Evolutionary conservation across 2,113 vertebrate genomes (phyloP).

Genomic region (Ptilorrhoa leucosticta): DNA sequence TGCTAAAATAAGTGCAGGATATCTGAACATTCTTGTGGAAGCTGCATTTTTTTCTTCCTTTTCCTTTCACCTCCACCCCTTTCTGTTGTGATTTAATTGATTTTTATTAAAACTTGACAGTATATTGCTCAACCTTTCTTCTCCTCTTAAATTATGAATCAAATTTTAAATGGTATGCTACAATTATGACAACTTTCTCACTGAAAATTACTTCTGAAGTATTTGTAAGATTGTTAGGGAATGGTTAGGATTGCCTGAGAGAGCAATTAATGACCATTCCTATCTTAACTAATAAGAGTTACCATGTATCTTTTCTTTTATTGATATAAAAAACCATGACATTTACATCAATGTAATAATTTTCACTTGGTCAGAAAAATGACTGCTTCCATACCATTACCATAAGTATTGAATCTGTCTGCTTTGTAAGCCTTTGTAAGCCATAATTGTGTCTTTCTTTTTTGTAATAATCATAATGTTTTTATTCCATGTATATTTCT

Average conservation of each 20-base stretch:
- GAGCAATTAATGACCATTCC: neutral
- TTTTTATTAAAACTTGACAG: neutral
- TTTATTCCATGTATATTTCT: neutral
- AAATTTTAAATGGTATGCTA: neutral
- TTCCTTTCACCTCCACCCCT: too few species aligned
- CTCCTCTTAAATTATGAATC: neutral
- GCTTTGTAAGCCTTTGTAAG: neutral
- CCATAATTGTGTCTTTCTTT: neutral
- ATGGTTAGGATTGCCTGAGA: neutral
- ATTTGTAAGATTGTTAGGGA: neutral
- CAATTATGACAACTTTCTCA: rapidly evolving
- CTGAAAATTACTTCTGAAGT: neutral
- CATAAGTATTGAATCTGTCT: neutral
- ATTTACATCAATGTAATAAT: neutral
- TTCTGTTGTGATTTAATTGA: neutral
- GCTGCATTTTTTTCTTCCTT: neutral
- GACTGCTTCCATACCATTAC: neutral
- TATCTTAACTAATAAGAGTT: neutral
- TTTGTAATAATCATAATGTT: neutral
- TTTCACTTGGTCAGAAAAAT: neutral
- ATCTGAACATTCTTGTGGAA: neutral
- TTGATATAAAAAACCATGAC: neutral
- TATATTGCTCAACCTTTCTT: neutral
- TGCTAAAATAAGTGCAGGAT: neutral
- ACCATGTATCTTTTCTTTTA: neutral